Conservation (phyloP, 2,888 invertebrate species). For the Bruchidius siliquastri region DNA sequence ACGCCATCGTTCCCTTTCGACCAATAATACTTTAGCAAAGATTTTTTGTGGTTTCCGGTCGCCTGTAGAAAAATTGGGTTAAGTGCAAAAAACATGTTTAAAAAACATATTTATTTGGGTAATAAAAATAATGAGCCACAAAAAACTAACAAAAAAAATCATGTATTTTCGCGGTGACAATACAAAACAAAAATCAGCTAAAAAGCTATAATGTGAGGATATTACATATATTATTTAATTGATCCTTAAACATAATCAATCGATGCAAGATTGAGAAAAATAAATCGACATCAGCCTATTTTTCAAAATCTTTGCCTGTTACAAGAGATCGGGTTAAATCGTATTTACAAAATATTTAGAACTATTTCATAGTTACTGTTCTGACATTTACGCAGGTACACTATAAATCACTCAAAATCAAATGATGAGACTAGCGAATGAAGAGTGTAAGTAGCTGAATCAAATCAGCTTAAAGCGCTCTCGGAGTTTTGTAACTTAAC, state of each 20-base stretch:
- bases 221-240: neutral
- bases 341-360: neutral
- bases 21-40: constrained; percentile 9
- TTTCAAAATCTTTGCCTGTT: neutral
- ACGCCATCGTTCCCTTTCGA: constrained; percentile 7
- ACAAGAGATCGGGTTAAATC: neutral
- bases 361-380: neutral
- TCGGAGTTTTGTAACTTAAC: no score
- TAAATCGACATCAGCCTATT: neutral
- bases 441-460: neutral
- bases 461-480: neutral
- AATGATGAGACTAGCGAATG: neutral
- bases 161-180: neutral
- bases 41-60: constrained; percentile 5
- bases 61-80: constrained; percentile 10
- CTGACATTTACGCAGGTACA: neutral
- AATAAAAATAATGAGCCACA: constrained; percentile 2
- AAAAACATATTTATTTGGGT: constrained; percentile 12
- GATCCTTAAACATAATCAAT: neutral
- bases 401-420: neutral
- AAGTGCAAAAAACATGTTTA: constrained; percentile 8
- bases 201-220: neutral
- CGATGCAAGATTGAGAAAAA: neutral
- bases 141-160: constrained; percentile 5
- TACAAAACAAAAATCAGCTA: neutral